Conservation (phyloP, 2,113 vertebrate genomes). For the Campylomormyrus tamandua region DNA sequence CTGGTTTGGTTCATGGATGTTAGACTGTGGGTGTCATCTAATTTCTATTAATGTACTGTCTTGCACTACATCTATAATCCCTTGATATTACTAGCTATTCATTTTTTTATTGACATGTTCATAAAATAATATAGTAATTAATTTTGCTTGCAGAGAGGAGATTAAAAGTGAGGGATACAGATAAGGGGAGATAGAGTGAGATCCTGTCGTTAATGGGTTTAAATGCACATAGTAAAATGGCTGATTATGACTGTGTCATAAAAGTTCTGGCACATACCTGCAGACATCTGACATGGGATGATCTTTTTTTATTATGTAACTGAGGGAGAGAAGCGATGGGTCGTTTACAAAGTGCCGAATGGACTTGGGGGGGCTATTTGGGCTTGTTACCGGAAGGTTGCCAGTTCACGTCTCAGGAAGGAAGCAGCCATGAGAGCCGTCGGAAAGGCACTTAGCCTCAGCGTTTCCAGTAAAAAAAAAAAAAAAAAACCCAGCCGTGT, state of each 20-base stretch:
- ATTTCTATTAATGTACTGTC: conserved; percentile 40
- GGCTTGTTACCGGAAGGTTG: neutral
- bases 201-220: conserved; percentile 30
- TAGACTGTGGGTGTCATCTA: conserved; percentile 26
- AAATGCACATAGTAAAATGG: conserved; percentile 32
- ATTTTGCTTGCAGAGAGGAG: conserved; percentile 42
- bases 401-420: neutral
- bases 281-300: conserved; percentile 51
- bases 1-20: conserved; percentile 29
- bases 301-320: conserved; percentile 51
- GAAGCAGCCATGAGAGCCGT: neutral
- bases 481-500: conserved; percentile 38
- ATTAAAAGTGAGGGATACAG: conserved; percentile 30
- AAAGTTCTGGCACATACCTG: conserved; percentile 44
- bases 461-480: conserved; percentile 25
- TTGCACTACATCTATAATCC: conserved; percentile 33
- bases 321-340: conserved; percentile 36
- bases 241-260: conserved; percentile 43
- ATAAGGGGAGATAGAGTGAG: conserved; percentile 27
- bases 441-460: neutral
- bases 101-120: conserved; percentile 45
- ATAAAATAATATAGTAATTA: conserved; percentile 57
- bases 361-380: neutral
- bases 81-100: conserved; percentile 50
- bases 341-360: conserved; percentile 24